phyloP scores from a whole-genome alignment of 1,140 invertebrate species.

The Stegodyphus mimosarum region DNA sequence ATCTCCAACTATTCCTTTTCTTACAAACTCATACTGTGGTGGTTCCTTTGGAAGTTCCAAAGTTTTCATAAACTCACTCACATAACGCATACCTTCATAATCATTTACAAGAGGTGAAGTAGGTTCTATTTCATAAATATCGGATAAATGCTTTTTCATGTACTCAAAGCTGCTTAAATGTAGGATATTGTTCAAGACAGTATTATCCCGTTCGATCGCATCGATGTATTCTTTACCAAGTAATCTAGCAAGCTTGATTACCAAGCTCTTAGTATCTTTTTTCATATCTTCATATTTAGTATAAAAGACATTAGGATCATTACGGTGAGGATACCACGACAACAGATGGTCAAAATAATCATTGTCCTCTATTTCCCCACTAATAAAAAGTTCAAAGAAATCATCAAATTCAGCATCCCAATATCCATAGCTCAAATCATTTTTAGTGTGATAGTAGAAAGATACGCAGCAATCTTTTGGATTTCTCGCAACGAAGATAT shows the following conservation, averaged over 20 bases:
- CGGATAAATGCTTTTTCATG: slow-evolving; percentile 29
- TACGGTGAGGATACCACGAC: slow-evolving; percentile 64
- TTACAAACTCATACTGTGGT: not conserved
- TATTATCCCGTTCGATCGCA: slow-evolving; percentile 18
- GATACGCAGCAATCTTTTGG: slow-evolving; percentile 84
- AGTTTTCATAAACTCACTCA: not conserved
- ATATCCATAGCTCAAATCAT: slow-evolving; percentile 68
- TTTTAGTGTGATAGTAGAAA: slow-evolving; percentile 81
- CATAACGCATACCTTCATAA: not conserved
- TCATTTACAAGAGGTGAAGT: not conserved
- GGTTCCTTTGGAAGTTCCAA: slow-evolving; percentile 12
- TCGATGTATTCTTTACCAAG: slow-evolving; percentile 32
- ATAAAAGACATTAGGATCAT: slow-evolving; percentile 66
- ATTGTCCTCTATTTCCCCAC: slow-evolving; percentile 66
- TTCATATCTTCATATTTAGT: slow-evolving; percentile 63
- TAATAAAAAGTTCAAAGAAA: slow-evolving; percentile 66
- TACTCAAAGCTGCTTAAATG: slow-evolving; percentile 33
- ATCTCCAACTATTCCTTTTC: slow-evolving; percentile 35
- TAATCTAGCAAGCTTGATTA: slow-evolving; percentile 49
- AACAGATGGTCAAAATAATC: slow-evolving; percentile 68
- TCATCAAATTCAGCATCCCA: slow-evolving; percentile 65
- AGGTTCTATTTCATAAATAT: not conserved
- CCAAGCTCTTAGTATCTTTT: slow-evolving; percentile 8
- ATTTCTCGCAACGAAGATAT: slow-evolving; percentile 81
- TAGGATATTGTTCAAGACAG: slow-evolving; percentile 6